Evolutionary conservation across 2,113 vertebrate genomes (phyloP).

Genomic region (Apodemus speciosus): DNA sequence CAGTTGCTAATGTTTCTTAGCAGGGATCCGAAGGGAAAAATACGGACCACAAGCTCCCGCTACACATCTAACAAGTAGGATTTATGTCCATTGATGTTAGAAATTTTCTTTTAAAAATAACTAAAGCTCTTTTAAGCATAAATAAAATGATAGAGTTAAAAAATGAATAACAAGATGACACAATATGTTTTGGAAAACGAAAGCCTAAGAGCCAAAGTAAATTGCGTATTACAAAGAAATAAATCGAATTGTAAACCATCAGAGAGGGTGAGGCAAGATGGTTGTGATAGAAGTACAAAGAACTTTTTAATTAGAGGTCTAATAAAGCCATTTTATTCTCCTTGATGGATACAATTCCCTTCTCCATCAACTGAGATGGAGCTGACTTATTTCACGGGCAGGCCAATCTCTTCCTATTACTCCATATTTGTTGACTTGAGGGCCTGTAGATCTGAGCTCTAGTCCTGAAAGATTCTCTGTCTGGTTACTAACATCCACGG

Average conservation of each 20-base stretch:
- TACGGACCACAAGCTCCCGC: neutral
- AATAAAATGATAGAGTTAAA: conserved; percentile 17
- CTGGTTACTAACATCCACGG: neutral
- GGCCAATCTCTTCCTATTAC: neutral
- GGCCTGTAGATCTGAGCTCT: neutral
- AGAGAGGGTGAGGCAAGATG: neutral
- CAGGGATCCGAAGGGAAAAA: neutral
- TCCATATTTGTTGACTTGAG: neutral
- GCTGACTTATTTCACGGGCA: conserved; percentile 15
- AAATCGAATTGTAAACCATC: conserved; percentile 53
- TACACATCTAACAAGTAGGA: conserved; percentile 33
- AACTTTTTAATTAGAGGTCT: conserved; percentile 8
- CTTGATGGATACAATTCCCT: neutral
- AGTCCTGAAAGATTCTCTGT: neutral
- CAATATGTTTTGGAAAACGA: conserved; percentile 35
- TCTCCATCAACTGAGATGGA: conserved; percentile 32
- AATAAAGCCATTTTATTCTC: conserved; percentile 49
- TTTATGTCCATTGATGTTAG: conserved; percentile 44
- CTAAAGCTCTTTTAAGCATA: conserved; percentile 7
- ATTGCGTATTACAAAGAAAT: conserved; percentile 37
- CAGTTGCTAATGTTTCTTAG: neutral
- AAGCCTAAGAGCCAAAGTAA: neutral
- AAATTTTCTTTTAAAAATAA: conserved; percentile 14
- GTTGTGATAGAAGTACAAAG: conserved; percentile 1
- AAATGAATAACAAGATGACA: conserved; percentile 35